These are phyloP conservation scores for Puffinus mauretanicus DNA, from an alignment of 2,113 vertebrate genomes.

Conservation along the genomic window DNA sequence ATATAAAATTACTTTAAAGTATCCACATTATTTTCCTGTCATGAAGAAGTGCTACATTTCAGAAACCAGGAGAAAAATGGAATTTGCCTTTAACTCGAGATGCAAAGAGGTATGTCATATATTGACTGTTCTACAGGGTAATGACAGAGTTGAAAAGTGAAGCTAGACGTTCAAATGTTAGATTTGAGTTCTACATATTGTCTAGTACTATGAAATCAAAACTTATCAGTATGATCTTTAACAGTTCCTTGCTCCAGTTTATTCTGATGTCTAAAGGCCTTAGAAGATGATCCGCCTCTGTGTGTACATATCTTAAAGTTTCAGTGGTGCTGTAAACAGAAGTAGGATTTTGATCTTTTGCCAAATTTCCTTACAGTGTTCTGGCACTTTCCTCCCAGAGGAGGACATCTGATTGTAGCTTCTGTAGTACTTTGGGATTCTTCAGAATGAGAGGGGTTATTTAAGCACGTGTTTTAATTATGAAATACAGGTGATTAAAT, in stretches of 20 bases:
- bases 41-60: conserved; percentile 91
- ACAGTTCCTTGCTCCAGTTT: not conserved
- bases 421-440: not conserved
- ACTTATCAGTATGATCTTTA: not conserved
- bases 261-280: not conserved
- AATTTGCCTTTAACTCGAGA: conserved; percentile 88
- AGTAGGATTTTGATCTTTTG: not conserved
- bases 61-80: conserved; percentile 91
- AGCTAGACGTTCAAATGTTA: not conserved
- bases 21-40: conserved; percentile 92
- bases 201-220: not conserved
- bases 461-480: not conserved
- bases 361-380: not conserved
- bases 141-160: not conserved
- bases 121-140: not conserved
- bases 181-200: not conserved
- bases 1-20: conserved; percentile 89
- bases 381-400: not conserved
- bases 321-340: not conserved
- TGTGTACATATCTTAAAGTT: not conserved
- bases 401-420: not conserved
- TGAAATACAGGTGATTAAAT: not conserved
- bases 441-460: not conserved
- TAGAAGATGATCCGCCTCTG: not conserved
- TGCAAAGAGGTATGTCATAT: conserved; percentile 86